Evolutionary conservation across 2,797 vertebrate species (phyloP).

Genomic region (Crocodylus rhombifer): DNA sequence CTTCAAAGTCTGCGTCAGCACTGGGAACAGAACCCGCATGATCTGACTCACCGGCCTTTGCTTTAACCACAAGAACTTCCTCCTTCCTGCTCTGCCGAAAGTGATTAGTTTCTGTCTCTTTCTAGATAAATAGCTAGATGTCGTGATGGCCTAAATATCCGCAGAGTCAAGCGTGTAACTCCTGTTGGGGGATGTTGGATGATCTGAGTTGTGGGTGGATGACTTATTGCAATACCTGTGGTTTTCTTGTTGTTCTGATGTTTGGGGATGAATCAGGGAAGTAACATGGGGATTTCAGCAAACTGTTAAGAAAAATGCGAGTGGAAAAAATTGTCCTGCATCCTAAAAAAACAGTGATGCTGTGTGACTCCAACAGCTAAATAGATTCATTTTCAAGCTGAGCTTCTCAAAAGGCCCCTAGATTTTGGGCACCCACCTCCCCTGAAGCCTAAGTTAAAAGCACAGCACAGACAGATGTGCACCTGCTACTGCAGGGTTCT

Average conservation of each 20-base stretch:
- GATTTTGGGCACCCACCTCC: background rate
- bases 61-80: slow-evolving; percentile 77
- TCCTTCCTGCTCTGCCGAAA: slow-evolving; percentile 54
- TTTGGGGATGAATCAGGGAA: slow-evolving; percentile 66
- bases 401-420: background rate
- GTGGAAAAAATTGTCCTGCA: slow-evolving; percentile 53
- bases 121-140: slow-evolving; percentile 69
- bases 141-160: slow-evolving; percentile 74
- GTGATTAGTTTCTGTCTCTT: slow-evolving; percentile 68
- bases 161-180: slow-evolving; percentile 74
- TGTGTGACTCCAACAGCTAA: background rate
- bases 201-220: slow-evolving; percentile 52
- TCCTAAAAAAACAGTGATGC: background rate
- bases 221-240: slow-evolving; percentile 66
- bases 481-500: background rate
- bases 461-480: background rate
- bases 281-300: slow-evolving; percentile 68
- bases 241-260: slow-evolving; percentile 60
- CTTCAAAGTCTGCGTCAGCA: slow-evolving; percentile 63
- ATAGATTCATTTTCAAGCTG: background rate
- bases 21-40: slow-evolving; percentile 70
- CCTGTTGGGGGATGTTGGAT: slow-evolving; percentile 53
- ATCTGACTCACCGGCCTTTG: slow-evolving; percentile 72
- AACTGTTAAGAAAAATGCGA: slow-evolving; percentile 58
- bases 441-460: background rate